Evolutionary conservation across 2,113 vertebrate genomes (phyloP), one percentile per base, ranked within the genome.

Genomic region (Struthio camelus): DNA sequence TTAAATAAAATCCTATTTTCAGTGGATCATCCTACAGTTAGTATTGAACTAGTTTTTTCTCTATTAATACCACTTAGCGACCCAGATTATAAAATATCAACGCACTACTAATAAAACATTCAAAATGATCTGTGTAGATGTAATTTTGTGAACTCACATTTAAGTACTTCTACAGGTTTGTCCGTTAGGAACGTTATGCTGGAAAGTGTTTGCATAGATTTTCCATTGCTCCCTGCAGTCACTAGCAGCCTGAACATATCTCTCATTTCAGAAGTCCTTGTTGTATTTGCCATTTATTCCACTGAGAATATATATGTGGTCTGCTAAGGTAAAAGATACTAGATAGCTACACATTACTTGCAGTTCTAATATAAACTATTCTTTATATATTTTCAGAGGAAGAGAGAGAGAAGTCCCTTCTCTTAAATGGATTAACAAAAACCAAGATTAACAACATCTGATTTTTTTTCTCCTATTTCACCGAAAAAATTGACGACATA

Each of bases 131-230:
- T 36, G 81, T 80, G 79, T 90, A 25, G 8, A 77, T 72, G 4
- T 71, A 61, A 91, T 97, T 96, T 97, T 97, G 61, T 96, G 38
- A 18, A 78, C 36, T 85, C 36, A 14, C 7, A 32, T 96, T 94
- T 97, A 97, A 97, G 94, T 80, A 78, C 80, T 97, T 97, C 78
- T 66, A 38, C 93, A 96, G 85, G 59, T 83, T 90, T 87, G 40
- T 72, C 50, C 81, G 76, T 40, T 85, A 23, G 0, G 94, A 97
- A 95, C 14, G 27, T 91, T 96, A 85, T n/a, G n/a, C 89, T 98
- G 97, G 97, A 97, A 98, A 97, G 94, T 86, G 58, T 91, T 95
- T 96, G 64, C 80, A 53, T 38, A 67, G 36, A 96, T 97, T 98
- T 98, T 98, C 98, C 97, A 98, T 66, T 95, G 71, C 94, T 96